phyloP scores from a whole-genome alignment of 2,888 invertebrate genomes.

The Physocephala rufipes region DNA sequence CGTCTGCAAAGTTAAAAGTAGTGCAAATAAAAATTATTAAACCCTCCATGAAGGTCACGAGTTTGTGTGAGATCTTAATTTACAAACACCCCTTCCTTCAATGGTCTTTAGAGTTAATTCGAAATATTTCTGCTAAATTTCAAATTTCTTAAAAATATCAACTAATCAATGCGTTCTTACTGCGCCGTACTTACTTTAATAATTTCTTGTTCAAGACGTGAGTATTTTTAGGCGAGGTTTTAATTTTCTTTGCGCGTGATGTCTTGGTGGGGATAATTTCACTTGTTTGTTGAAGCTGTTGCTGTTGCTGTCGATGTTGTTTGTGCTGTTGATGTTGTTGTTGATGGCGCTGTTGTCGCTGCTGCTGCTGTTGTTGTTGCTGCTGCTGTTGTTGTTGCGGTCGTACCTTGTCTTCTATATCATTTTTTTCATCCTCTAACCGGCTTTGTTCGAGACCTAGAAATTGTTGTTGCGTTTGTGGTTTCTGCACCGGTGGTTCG shows the following conservation, averaged over 20 bases:
- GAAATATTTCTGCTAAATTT: no score
- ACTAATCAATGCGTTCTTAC: no score
- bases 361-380: conserved; percentile 35
- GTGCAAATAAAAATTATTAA: no score
- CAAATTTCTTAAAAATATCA: no score
- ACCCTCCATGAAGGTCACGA: no score
- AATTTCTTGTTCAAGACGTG: conserved; percentile 62
- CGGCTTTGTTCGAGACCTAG: background rate
- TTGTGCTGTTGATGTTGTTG: conserved; percentile 22
- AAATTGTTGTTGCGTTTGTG: conserved; percentile 31
- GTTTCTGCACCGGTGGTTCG: conserved; percentile 46
- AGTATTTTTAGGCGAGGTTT: conserved; percentile 52
- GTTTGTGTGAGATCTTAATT: no score
- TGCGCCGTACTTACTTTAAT: conserved; percentile 56
- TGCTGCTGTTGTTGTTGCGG: conserved; percentile 38
- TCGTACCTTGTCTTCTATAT: conserved; percentile 21
- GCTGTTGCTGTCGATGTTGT: conserved; percentile 36
- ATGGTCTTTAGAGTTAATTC: no score
- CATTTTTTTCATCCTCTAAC: background rate
- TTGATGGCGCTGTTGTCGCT: conserved; percentile 28
- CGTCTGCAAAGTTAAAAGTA: no score
- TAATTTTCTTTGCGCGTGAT: conserved; percentile 49
- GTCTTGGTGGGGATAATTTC: conserved; percentile 37
- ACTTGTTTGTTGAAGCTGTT: conserved; percentile 33
- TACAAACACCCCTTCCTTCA: no score